These are phyloP conservation scores for Miltochrista miniata DNA, from an alignment of 2,888 invertebrate genomes.

Conservation along the genomic window DNA sequence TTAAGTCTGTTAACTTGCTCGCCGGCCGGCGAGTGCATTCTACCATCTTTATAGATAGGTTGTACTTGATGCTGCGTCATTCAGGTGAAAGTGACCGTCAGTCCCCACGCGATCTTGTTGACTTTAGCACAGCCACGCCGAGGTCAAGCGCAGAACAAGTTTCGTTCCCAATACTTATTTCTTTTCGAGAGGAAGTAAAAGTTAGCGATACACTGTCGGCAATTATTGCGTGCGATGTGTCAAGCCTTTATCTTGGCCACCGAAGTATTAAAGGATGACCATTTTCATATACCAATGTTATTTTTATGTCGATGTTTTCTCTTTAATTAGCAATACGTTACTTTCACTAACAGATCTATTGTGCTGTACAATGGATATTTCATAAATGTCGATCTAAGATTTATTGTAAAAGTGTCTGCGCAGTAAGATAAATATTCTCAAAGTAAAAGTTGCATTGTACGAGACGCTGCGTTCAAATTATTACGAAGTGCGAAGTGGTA, in stretches of 20 bases:
- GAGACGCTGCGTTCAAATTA: no score
- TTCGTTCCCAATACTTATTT: slow-evolving; percentile 60
- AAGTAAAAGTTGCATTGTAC: no score
- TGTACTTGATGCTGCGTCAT: slow-evolving; percentile 27
- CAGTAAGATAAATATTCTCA: no score
- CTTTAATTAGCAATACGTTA: slow-evolving; percentile 1
- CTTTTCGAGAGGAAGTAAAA: slow-evolving; percentile 70
- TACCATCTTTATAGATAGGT: slow-evolving; percentile 21
- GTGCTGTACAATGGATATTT: slow-evolving; percentile 9
- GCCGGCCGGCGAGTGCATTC: not conserved
- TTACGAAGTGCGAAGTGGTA: no score
- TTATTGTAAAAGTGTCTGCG: no score
- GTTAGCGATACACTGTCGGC: slow-evolving; percentile 38
- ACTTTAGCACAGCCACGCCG: slow-evolving; percentile 47
- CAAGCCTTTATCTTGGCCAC: slow-evolving; percentile 10
- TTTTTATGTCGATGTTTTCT: slow-evolving; percentile 12
- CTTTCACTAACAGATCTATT: slow-evolving; percentile 16
- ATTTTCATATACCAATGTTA: not conserved
- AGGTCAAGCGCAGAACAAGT: slow-evolving; percentile 72
- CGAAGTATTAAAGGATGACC: not conserved
- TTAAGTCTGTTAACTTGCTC: not conserved
- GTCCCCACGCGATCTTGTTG: slow-evolving; percentile 56
- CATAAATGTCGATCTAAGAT: no score
- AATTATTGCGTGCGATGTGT: slow-evolving; percentile 18
- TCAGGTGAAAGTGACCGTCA: slow-evolving; percentile 65